phyloP scores from a whole-genome alignment of 2,797 vertebrate genomes.

The Argya squamiceps region DNA sequence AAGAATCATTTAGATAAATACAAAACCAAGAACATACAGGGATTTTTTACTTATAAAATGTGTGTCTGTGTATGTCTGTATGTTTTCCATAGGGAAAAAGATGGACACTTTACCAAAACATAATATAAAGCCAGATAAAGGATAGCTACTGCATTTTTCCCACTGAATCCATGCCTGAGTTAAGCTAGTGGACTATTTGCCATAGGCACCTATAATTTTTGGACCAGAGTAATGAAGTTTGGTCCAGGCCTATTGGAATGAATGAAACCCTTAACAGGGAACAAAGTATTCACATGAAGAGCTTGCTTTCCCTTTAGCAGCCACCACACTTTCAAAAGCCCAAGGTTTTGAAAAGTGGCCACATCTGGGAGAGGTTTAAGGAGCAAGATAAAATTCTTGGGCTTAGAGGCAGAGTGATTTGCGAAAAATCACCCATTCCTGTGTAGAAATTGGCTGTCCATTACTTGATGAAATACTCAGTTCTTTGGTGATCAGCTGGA shows the following conservation, averaged over 20 bases:
- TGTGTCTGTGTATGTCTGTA: rapidly evolving
- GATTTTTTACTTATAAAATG: not conserved
- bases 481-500: not conserved
- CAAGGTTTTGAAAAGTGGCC: not conserved
- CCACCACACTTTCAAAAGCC: not conserved
- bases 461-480: not conserved
- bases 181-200: not conserved
- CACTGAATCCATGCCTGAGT: not conserved
- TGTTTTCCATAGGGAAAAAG: not conserved
- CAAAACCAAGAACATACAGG: not conserved
- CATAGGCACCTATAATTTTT: not conserved
- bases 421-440: not conserved
- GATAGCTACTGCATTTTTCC: not conserved
- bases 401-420: not conserved
- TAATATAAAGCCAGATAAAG: not conserved
- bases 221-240: not conserved
- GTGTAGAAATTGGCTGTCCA: not conserved
- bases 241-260: not conserved
- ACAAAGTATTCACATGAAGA: not conserved
- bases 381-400: not conserved
- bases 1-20: not conserved
- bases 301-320: not conserved
- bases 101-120: not conserved
- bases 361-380: not conserved
- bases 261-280: not conserved